A percentile compares a stretch with the other conserved stretches of the same genome.
Conservation (phyloP, 2,888 invertebrate genomes). For the Periphyllus acericola region DNA sequence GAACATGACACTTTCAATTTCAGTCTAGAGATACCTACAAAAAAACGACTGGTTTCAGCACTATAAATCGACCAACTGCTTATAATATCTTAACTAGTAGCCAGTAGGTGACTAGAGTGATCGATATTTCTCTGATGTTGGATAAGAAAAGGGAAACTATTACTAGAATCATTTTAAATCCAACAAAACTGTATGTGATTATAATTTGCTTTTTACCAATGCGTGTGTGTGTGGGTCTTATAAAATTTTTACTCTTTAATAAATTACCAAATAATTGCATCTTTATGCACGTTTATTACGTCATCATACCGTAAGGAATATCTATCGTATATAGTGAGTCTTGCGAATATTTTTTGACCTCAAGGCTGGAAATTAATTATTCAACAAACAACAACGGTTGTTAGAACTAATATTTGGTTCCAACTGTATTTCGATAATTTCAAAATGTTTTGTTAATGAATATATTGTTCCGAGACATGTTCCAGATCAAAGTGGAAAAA, state of each 20-base stretch:
- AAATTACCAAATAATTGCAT: conserved; percentile 10
- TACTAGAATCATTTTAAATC: too few relatives aligned
- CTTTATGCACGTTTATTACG: conserved; percentile 26
- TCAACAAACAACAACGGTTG: background rate
- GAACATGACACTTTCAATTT: too few relatives aligned
- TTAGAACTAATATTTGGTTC: background rate
- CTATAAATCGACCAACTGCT: too few relatives aligned
- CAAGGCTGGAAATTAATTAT: background rate
- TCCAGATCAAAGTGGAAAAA: background rate
- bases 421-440: conserved; percentile 4
- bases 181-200: background rate
- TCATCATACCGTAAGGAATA: background rate
- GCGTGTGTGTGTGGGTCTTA: background rate
- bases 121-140: too few relatives aligned
- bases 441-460: background rate
- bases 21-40: too few relatives aligned
- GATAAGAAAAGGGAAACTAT: too few relatives aligned
- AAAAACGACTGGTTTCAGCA: too few relatives aligned
- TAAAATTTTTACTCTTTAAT: conserved; percentile 1
- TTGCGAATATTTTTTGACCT: conserved; percentile 4
- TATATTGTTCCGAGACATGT: background rate
- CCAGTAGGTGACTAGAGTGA: too few relatives aligned
- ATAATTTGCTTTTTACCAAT: background rate
- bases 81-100: too few relatives aligned
- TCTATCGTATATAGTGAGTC: background rate